These are phyloP conservation scores for Trematomus loennbergii DNA, from an alignment of 2,113 vertebrate species.

Conservation along the genomic window DNA sequence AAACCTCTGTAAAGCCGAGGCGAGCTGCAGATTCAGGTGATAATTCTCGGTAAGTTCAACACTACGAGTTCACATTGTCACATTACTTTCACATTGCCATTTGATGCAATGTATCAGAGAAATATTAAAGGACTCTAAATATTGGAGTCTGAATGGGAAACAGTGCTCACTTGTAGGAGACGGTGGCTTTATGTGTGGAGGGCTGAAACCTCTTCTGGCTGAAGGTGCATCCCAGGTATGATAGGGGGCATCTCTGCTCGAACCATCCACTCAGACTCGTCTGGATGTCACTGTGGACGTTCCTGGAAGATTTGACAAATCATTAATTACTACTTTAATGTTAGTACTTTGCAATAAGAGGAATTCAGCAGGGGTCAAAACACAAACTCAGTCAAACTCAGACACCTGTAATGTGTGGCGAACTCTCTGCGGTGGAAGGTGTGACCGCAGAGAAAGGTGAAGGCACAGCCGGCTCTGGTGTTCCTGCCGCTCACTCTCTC, in stretches of 20 bases:
- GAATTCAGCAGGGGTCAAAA: neutral
- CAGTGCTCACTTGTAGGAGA: constrained; percentile 85
- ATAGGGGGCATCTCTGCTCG: constrained; percentile 93
- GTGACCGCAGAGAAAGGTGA: constrained; percentile 92
- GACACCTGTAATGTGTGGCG: constrained; percentile 87
- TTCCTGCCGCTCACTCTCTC: constrained; percentile 90
- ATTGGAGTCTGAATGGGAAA: neutral
- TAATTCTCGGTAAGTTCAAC: no score
- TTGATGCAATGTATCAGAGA: no score
- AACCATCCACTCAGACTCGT: constrained; percentile 93
- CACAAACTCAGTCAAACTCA: neutral
- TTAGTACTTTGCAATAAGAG: neutral
- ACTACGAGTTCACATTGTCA: no score
- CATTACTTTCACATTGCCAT: no score
- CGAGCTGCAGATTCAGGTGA: no score
- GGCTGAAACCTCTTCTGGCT: constrained; percentile 90
- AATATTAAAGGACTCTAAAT: neutral
- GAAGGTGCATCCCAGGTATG: constrained; percentile 95
- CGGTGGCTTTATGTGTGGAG: constrained; percentile 84
- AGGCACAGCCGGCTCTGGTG: constrained; percentile 90
- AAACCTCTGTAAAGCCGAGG: no score
- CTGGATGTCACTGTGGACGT: constrained; percentile 94
- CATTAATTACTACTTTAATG: neutral
- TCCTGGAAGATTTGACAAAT: constrained; percentile 72
- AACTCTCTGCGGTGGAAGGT: constrained; percentile 93